A percentile compares a stretch with the other conserved stretches of the same genome.
Evolutionary conservation across 2,797 vertebrate species (phyloP).

Genomic region (Oreochromis mossambicus): DNA sequence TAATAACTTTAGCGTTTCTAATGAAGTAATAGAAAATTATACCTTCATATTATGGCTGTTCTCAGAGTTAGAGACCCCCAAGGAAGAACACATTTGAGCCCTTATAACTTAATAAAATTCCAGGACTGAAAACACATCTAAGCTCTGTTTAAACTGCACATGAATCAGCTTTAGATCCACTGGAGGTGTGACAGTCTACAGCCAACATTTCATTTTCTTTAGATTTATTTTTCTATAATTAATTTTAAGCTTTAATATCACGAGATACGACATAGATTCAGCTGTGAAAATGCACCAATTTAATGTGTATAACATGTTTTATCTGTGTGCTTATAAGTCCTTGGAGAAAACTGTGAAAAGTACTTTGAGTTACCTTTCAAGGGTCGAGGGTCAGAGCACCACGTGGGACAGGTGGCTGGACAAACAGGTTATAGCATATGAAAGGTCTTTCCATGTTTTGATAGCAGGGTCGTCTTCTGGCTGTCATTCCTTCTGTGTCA

Average conservation of each 20-base stretch:
- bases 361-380: not conserved
- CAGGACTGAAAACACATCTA: not conserved
- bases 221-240: not conserved
- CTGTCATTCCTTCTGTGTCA: not conserved
- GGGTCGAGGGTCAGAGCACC: not conserved
- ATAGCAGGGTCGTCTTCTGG: rapidly evolving
- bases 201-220: not conserved
- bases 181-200: not conserved
- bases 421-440: rapidly evolving
- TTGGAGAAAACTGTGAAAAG: not conserved
- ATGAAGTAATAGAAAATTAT: not conserved
- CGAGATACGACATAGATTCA: not conserved
- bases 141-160: not conserved
- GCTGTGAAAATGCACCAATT: not conserved
- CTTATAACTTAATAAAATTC: not conserved
- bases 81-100: not conserved
- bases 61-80: not conserved
- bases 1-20: not conserved
- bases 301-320: not conserved
- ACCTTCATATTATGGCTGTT: not conserved
- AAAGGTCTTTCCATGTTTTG: not conserved
- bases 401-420: not conserved
- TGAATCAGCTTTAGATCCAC: not conserved
- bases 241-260: rapidly evolving
- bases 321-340: not conserved